Evolutionary conservation across 1,140 invertebrate species (phyloP).

Genomic region (Metaphire vulgaris): DNA sequence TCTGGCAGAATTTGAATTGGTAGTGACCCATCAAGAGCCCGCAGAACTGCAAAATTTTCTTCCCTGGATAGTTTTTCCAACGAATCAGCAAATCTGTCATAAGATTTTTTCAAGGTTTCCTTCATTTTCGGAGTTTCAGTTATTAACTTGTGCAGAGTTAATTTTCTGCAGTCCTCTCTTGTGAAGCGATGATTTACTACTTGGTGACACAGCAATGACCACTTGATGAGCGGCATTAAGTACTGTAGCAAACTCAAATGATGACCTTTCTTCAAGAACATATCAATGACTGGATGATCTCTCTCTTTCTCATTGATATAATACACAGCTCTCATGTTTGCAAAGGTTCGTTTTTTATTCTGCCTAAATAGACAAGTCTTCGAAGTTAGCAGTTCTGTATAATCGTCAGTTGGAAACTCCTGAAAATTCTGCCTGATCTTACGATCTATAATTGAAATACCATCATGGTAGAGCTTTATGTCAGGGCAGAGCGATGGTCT

Average conservation of each 20-base stretch:
- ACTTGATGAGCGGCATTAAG: neutral
- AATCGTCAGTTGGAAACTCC: neutral
- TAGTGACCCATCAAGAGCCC: neutral
- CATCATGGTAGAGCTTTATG: neutral
- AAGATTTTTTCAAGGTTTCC: neutral
- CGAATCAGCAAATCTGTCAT: neutral
- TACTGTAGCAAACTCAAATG: neutral
- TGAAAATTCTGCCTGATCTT: neutral
- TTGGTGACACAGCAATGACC: neutral
- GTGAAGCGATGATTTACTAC: neutral
- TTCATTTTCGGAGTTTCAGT: neutral
- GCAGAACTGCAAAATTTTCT: neutral
- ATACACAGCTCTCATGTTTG: neutral
- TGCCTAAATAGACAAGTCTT: neutral
- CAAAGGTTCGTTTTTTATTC: neutral
- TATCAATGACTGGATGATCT: neutral
- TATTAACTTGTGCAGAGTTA: neutral
- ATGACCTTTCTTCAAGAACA: neutral
- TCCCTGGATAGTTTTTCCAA: neutral
- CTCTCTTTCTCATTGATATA: neutral
- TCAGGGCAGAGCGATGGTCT: neutral
- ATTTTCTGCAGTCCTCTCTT: neutral
- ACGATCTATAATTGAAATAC: neutral
- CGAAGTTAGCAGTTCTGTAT: neutral
- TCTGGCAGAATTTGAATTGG: neutral